Evolutionary conservation across 2,888 invertebrate species (phyloP).

Genomic region (Oscheius sp.): DNA sequence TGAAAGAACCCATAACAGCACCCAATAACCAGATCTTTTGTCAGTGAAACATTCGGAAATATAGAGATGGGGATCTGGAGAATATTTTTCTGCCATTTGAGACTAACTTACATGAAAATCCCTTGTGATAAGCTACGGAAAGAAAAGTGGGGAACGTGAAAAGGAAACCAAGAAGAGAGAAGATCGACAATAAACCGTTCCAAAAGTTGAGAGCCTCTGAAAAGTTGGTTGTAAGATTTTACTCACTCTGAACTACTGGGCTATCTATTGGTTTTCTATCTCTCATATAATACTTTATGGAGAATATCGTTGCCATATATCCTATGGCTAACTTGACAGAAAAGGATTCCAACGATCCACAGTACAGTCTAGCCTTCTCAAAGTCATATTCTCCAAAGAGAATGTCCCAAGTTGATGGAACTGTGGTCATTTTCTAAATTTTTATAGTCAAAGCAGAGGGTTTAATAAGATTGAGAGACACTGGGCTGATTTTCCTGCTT

Average conservation of each 20-base stretch:
- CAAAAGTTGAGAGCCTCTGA: constrained; percentile 45
- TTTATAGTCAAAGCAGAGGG: not conserved
- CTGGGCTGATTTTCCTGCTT: too few species aligned
- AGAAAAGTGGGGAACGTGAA: constrained; percentile 57
- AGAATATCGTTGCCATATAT: constrained; percentile 45
- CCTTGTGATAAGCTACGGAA: constrained; percentile 50
- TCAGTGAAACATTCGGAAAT: constrained; percentile 59
- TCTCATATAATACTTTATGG: constrained; percentile 48
- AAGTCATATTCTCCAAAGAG: constrained; percentile 59
- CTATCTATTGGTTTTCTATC: constrained; percentile 52
- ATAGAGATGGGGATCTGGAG: constrained; percentile 61
- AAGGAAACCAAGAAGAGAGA: constrained; percentile 47
- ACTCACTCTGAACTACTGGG: constrained; percentile 17
- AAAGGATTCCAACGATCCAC: constrained; percentile 55
- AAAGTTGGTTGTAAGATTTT: not conserved
- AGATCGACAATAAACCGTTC: constrained; percentile 48
- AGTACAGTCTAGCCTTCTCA: constrained; percentile 56
- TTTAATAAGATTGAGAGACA: not conserved
- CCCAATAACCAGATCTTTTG: constrained; percentile 61
- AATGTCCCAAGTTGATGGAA: constrained; percentile 21
- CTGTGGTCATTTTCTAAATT: not conserved
- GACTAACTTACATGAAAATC: constrained; percentile 48
- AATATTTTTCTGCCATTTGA: not conserved
- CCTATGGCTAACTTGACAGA: constrained; percentile 39
- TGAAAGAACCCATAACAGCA: constrained; percentile 65